Conservation (phyloP, 2,797 vertebrate species). For the Enteromius afrohamiltoni region DNA sequence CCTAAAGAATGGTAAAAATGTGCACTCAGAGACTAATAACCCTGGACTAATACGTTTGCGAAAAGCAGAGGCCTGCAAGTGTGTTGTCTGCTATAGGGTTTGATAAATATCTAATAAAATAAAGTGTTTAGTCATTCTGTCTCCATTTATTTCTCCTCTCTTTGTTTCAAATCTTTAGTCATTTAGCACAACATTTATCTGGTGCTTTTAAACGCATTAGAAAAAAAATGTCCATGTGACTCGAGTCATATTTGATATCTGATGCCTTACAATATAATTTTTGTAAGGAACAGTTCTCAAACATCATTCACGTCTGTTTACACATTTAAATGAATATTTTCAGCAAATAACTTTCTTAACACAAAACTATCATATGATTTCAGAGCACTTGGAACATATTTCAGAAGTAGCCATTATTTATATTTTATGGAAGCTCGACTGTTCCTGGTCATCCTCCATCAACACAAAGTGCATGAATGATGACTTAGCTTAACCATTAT, state of each 20-base stretch:
- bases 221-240: background rate
- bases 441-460: background rate
- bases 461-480: background rate
- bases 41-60: background rate
- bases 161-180: background rate
- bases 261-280: background rate
- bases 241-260: background rate
- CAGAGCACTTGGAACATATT: background rate
- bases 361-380: background rate
- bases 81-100: background rate
- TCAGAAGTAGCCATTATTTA: background rate
- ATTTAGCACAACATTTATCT: background rate
- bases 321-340: background rate
- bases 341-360: background rate
- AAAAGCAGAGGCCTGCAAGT: background rate
- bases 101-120: background rate
- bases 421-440: background rate
- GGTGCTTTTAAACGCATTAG: background rate
- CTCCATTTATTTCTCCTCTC: background rate
- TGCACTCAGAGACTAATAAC: background rate
- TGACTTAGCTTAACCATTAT: background rate
- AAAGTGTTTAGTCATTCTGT: background rate
- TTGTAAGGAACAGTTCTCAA: background rate
- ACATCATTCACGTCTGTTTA: background rate
- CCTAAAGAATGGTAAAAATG: too few species aligned